Base-by-base conservation (phyloP, 2,113 vertebrate species). In the Morone chrysops region DNA sequence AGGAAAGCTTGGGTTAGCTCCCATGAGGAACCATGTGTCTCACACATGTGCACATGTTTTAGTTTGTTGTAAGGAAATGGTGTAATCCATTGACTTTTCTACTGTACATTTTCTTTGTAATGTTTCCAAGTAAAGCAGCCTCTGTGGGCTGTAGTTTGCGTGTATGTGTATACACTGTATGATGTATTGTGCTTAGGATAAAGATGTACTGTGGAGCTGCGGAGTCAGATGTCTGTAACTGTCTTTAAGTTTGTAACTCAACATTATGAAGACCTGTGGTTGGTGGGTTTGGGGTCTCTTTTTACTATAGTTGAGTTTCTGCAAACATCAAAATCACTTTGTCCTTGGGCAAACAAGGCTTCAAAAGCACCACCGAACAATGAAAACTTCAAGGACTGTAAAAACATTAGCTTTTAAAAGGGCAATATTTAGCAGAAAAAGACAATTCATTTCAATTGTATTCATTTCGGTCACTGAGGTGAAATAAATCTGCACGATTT, bases 1-100 rank as follows among this genome's bases (percentile, higher is more conserved):
- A 22, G 50, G 57, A 77, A 78, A 17, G 50, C 16, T 56, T 38
- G 61, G 69, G 8, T 68, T 41, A 75, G 65, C 50, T 4, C 41
- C 56, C 31, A 41, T 1, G 41, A 22, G 22, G 43, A 61, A 20
- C 45, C 62, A 69, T 63, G 14, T 60, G 65, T 68, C n/a, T 67
- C 63, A 70, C 69, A 83, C 57, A 36, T 51, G 63, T 53, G 59
- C 75, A 57, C 11, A 45, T 56, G 65, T 56, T 77, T 63, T 31
- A 62, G 60, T 56, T 84, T 68, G 41, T 16, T 83, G 76, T 54
- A 36, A 60, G 43, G 62, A 72, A 22, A 77, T 45, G 61, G 60
- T 68, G 25, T 25, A 38, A 38, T 61, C 6, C 20, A 8, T 50
- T 40, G 11, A 53, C 6, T 59, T 56, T 80, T 45, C 10, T 69